These are phyloP conservation scores for Ibycter americanus DNA, from an alignment of 2,797 vertebrate genomes.

Conservation along the genomic window DNA sequence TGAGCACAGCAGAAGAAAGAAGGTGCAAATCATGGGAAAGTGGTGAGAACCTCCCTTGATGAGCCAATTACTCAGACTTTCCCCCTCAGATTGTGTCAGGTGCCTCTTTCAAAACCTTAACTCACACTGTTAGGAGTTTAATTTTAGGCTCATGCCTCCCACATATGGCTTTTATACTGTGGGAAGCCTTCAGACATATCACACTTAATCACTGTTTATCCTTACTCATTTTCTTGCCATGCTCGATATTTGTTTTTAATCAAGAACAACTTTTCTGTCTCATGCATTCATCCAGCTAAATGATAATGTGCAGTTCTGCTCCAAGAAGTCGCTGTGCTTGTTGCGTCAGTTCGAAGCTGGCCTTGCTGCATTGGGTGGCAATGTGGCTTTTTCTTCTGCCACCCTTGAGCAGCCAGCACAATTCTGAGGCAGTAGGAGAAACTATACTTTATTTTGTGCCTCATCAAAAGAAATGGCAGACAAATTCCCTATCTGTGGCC, in stretches of 20 bases:
- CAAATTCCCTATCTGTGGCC: background rate
- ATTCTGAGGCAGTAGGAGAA: background rate
- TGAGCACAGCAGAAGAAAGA: background rate
- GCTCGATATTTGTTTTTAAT: conserved; percentile 64
- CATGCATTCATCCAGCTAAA: background rate
- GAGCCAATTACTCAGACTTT: conserved; percentile 49
- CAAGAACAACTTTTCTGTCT: conserved; percentile 59
- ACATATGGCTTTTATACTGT: conserved; percentile 67
- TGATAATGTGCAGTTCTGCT: background rate
- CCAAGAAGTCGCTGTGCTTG: background rate
- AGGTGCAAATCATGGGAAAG: conserved; percentile 49
- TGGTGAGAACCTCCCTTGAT: background rate
- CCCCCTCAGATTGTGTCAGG: conserved; percentile 39
- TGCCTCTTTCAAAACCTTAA: conserved; percentile 46
- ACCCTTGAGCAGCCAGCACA: background rate
- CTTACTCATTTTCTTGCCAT: conserved; percentile 60
- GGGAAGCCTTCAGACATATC: conserved; percentile 64
- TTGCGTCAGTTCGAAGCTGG: background rate
- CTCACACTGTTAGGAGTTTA: conserved; percentile 47
- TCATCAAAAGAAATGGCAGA: background rate
- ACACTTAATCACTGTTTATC: conserved; percentile 65
- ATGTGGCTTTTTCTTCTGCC: background rate
- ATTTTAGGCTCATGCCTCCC: conserved; percentile 56
- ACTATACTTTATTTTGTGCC: background rate
- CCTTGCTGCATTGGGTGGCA: background rate